phyloP scores from a whole-genome alignment of 2,113 vertebrate species.

The Crotophaga sulcirostris region DNA sequence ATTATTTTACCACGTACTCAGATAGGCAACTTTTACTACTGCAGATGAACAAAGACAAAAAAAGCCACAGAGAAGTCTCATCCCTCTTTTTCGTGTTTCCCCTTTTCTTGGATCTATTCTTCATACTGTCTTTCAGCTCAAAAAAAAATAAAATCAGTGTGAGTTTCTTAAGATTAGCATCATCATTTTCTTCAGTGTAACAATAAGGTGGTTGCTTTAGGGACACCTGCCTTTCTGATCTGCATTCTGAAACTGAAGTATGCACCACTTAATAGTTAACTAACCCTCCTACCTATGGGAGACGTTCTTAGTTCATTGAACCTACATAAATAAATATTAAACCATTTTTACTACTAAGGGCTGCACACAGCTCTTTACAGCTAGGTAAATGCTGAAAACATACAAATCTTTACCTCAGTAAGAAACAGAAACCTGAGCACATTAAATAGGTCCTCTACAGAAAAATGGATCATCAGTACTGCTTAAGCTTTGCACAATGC shows the following conservation, averaged over 20 bases:
- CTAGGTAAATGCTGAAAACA: background rate
- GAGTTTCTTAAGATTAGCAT: background rate
- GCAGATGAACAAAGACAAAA: slow-evolving; percentile 57
- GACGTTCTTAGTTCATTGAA: background rate
- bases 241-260: background rate
- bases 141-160: background rate
- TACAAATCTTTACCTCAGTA: background rate
- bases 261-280: background rate
- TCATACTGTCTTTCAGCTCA: background rate
- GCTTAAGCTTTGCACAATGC: background rate
- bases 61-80: background rate
- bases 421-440: background rate
- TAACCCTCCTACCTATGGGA: background rate
- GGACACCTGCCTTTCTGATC: background rate
- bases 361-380: background rate
- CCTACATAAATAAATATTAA: background rate
- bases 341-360: background rate
- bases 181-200: background rate
- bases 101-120: background rate
- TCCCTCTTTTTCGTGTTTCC: background rate
- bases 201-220: background rate
- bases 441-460: background rate
- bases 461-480: background rate
- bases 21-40: slow-evolving; percentile 64
- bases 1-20: slow-evolving; percentile 69